Conservation (phyloP, 2,113 vertebrate genomes). For the Oxyruncus cristatus region DNA sequence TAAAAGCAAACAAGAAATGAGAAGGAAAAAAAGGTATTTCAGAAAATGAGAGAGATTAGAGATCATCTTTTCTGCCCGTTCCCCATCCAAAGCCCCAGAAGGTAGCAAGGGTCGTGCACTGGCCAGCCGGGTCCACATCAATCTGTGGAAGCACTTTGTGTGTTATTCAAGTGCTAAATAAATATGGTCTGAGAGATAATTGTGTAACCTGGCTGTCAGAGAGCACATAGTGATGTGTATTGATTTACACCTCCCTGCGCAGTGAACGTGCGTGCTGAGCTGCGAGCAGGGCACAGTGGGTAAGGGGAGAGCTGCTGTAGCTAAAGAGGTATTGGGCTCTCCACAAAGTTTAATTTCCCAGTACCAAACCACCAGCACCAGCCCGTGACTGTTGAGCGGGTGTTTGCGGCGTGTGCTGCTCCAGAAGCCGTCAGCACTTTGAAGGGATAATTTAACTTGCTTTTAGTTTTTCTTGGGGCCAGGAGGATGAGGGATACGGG, state of each 20-base stretch:
- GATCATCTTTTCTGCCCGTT: background rate
- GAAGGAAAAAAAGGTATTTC: background rate
- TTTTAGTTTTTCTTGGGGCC: background rate
- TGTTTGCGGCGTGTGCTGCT: rapidly evolving
- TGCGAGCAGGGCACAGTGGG: background rate
- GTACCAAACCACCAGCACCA: background rate
- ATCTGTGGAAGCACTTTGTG: background rate
- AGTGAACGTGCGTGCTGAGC: rapidly evolving
- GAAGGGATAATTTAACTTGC: background rate
- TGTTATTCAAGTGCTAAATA: background rate
- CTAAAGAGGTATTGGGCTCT: background rate
- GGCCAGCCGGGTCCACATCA: background rate
- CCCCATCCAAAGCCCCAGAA: background rate
- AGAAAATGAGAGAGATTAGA: background rate
- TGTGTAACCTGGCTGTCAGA: background rate
- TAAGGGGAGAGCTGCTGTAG: background rate
- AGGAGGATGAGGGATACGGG: rapidly evolving
- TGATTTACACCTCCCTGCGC: rapidly evolving
- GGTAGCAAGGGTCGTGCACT: rapidly evolving
- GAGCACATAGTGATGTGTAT: background rate
- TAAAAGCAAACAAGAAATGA: background rate
- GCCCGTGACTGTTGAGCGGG: background rate
- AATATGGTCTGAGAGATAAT: background rate
- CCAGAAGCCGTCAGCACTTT: background rate
- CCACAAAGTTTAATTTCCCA: background rate